A percentile compares a stretch with the other conserved stretches of the same genome.
phyloP scores from a whole-genome alignment of 2,113 vertebrate species.

The Cyprinus carpio region DNA sequence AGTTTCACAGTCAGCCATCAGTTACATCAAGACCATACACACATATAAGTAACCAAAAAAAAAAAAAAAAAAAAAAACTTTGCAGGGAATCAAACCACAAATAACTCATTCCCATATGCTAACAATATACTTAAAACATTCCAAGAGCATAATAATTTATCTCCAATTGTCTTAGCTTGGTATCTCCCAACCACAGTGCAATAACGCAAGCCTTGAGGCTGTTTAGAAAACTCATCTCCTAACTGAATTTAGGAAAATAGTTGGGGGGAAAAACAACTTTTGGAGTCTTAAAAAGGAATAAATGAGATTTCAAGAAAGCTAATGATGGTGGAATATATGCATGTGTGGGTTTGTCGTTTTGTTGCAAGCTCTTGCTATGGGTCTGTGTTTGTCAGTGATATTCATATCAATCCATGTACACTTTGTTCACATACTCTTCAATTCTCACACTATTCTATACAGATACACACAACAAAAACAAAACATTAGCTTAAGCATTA shows the following conservation, averaged over 20 bases:
- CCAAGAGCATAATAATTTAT: constrained; percentile 13
- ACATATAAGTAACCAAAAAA: constrained; percentile 22
- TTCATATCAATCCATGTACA: background rate
- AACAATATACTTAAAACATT: constrained; percentile 34
- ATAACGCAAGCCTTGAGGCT: constrained; percentile 22
- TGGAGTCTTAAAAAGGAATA: constrained; percentile 2
- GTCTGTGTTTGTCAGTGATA: background rate
- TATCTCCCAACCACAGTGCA: constrained; percentile 29
- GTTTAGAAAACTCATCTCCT: constrained; percentile 19
- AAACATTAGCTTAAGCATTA: background rate
- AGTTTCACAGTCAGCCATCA: constrained; percentile 78
- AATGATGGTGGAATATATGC: constrained; percentile 22
- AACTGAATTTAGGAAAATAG: constrained; percentile 28
- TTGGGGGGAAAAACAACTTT: background rate
- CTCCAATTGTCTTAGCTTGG: constrained; percentile 20
- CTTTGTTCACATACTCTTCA: background rate
- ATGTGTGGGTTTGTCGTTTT: background rate
- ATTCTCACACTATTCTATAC: background rate
- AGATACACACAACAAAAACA: background rate
- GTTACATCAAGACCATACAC: constrained; percentile 64
- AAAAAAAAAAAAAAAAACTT: background rate
- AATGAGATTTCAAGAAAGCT: constrained; percentile 20
- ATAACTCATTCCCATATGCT: constrained; percentile 30
- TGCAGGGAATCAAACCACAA: constrained; percentile 29
- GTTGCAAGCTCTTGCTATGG: background rate